Evolutionary conservation across 2,113 vertebrate genomes (phyloP).

Genomic region (Seriola dumerili): DNA sequence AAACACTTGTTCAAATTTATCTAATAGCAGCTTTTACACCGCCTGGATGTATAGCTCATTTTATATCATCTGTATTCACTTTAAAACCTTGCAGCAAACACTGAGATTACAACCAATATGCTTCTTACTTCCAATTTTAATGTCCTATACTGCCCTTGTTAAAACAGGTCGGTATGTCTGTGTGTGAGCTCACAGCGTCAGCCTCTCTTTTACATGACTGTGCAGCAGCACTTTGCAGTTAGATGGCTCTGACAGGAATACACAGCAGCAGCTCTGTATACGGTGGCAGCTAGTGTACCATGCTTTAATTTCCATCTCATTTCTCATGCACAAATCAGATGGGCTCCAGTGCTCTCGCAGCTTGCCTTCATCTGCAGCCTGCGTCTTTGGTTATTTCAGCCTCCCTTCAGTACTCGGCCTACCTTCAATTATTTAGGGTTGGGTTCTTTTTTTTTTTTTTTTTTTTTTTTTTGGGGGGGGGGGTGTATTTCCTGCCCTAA

Average conservation of each 20-base stretch:
- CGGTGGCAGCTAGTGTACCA: constrained; percentile 36
- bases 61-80: constrained; percentile 23
- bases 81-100: constrained; percentile 7
- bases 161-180: not conserved
- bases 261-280: constrained; percentile 46
- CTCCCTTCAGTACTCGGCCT: constrained; percentile 33
- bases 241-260: constrained; percentile 43
- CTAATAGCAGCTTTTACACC: not conserved
- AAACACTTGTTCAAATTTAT: constrained; percentile 10
- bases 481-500: constrained; percentile 31
- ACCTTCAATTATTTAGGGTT: constrained; percentile 59
- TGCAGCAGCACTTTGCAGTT: constrained; percentile 38
- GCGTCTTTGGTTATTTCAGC: constrained; percentile 50
- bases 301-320: constrained; percentile 67
- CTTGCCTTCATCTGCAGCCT: constrained; percentile 56
- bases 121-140: not conserved
- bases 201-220: constrained; percentile 1
- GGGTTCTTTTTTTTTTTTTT: constrained; percentile 22
- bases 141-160: not conserved
- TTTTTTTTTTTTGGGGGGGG: not conserved
- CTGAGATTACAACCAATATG: constrained; percentile 14
- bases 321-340: constrained; percentile 65
- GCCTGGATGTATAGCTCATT: not conserved
- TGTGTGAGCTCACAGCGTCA: constrained; percentile 1
- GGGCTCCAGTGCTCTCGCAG: constrained; percentile 56